Base-by-base conservation (phyloP, 2,113 vertebrate species). In the Eulacestoma nigropectus region DNA sequence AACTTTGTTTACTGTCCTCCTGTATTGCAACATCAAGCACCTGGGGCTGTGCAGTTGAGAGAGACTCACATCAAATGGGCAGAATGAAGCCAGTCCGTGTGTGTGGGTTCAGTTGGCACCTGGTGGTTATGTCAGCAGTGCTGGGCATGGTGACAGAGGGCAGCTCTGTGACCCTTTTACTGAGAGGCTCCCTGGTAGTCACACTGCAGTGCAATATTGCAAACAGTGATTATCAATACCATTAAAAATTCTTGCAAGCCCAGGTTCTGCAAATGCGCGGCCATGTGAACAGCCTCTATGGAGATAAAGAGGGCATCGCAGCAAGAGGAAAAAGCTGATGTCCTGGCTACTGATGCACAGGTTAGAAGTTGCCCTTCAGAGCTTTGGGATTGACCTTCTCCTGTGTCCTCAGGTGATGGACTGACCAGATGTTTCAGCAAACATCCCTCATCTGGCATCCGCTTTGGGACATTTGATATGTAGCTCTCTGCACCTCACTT, bases 241-340 rank as follows among this genome's bases (percentile, higher is more conserved):
- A 39, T 92, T 41, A 95, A 92, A 95, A 93, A 96, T 93, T 83
- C 32, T 93, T 87, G 73, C 57, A 55, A 88, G 52, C 81, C 41
- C 78, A 86, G 56, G 91, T 87, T 85, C 83, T 84, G 83, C 89
- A 86, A 89, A 70, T 76, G 81, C 73, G 75, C 69, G 93, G 82
- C 89, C 50, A 20, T 75, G 62, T 94, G 91, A 46, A 41, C 32
- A 57, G 50, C 46, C 56, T 47, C 82, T 57, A 64, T 25, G 64
- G 56, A 64, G 82, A 42, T 33, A 62, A 76, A 95, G 65, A 93
- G n/a, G 41, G 41, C 76, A 69, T 47, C 46, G 64, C 72, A 56
- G 68, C 32, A 72, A 35, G 41, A 6, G 1, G 2, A 14, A 30
- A 35, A 75, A 64, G 20, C 10, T 2, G 4, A 15, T 59, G 29